Percentiles rank a stretch among this genome's conserved stretches.
phyloP scores from a whole-genome alignment of 64 coral and sea anemone species.

The Cladopsammia gracilis region DNA sequence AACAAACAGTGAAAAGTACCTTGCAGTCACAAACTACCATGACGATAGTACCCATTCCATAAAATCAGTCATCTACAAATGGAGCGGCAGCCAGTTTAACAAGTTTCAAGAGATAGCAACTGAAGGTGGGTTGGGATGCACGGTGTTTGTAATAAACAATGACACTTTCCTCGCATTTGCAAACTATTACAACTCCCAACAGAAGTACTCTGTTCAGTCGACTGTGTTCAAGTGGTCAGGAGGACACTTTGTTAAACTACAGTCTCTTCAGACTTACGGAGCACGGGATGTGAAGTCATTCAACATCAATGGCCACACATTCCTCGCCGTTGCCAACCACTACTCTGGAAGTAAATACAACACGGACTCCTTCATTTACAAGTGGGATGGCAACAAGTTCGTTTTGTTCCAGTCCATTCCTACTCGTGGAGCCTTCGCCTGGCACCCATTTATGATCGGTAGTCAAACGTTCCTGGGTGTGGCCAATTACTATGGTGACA shows the following conservation, averaged over 20 bases:
- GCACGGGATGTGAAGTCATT: neutral
- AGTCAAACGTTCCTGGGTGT: neutral
- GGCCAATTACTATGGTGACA: neutral
- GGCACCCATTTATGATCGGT: neutral
- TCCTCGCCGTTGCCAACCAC: neutral
- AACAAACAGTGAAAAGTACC: neutral
- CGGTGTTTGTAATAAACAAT: slow-evolving; percentile 7
- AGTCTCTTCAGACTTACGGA: neutral
- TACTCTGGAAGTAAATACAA: slow-evolving; percentile 2
- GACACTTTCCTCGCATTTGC: slow-evolving; percentile 8
- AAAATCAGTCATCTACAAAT: neutral
- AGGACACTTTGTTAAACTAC: neutral
- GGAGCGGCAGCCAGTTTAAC: neutral
- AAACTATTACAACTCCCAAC: neutral
- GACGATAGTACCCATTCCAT: neutral
- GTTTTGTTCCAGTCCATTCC: neutral
- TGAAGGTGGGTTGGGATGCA: neutral
- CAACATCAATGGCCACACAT: slow-evolving; percentile 17
- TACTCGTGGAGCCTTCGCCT: neutral
- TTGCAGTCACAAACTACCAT: neutral
- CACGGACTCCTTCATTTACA: neutral
- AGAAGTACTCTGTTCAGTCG: neutral
- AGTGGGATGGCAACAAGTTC: neutral
- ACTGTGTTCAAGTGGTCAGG: slow-evolving; percentile 14
- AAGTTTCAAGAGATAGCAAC: neutral